These are phyloP conservation scores for Solenopsis fugax DNA, from an alignment of 1,140 invertebrate species.

Conservation along the genomic window DNA sequence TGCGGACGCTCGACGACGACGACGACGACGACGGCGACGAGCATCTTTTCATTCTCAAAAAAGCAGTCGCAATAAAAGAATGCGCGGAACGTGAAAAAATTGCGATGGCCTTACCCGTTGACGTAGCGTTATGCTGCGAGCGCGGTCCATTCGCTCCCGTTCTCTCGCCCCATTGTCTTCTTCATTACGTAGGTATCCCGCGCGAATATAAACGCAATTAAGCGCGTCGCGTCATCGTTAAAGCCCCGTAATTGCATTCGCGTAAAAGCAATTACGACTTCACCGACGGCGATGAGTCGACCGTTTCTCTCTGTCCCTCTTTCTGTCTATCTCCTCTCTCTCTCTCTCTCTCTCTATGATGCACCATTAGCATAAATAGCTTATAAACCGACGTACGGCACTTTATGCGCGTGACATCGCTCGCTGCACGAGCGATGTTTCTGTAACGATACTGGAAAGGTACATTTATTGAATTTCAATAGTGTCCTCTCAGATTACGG, in stretches of 20 bases:
- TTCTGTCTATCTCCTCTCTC: not conserved
- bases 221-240: conserved; percentile 73
- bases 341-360: not conserved
- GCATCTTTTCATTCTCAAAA: conserved; percentile 41
- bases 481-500: not conserved
- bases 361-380: conserved; percentile 67
- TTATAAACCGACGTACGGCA: conserved; percentile 60
- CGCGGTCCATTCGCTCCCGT: conserved; percentile 63
- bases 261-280: conserved; percentile 71
- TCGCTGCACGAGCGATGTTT: conserved; percentile 36
- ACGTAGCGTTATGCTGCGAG: conserved; percentile 67
- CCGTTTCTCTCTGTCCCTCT: conserved; percentile 27
- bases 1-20: not conserved
- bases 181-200: conserved; percentile 70
- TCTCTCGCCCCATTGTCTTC: conserved; percentile 61
- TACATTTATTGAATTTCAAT: conserved; percentile 17
- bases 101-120: conserved; percentile 38
- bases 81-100: conserved; percentile 47
- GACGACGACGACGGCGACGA: conserved; percentile 18
- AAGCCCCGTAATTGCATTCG: conserved; percentile 63
- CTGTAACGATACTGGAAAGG: conserved; percentile 18
- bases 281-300: conserved; percentile 58
- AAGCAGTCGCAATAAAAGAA: conserved; percentile 41
- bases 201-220: conserved; percentile 77
- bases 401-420: conserved; percentile 55